Evolutionary conservation across 2,113 vertebrate genomes (phyloP), one percentile per base, ranked within the genome.

Genomic region (Verasper variegatus): DNA sequence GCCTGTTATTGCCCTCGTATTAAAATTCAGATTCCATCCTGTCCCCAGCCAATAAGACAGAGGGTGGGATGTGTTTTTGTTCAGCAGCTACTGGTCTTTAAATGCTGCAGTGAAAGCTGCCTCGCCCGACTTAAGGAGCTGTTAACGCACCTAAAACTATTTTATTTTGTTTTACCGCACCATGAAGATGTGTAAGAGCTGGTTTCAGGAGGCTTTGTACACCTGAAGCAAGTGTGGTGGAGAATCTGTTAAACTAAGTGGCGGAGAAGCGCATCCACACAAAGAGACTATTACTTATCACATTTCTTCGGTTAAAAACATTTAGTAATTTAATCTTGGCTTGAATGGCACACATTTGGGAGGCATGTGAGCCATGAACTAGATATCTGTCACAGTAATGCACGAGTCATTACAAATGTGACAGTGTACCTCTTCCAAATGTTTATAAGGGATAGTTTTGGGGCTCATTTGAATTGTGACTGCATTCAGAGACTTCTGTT

Each of bases 1-100:
- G 1, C 57, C 31, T 77, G 14, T 76, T 82, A 78, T 77, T 81
- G 1, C 14, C 66, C 60, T 79, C 82, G 81, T 73, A 86, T 84
- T 82, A 73, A 83, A 88, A 87, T 78, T 72, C 37, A 1, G 47
- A 78, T 75, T 45, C 6, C 15, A 26, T 64, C 35, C 27, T 20
- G 42, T 82, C 65, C 56, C 58, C 27, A 67, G 76, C 35, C 62
- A 84, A 69, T 79, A 47, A 66, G 65, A 75, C 17, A n/a, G 49
- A n/a, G 17, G 49, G 18, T n/a, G 49, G 20, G 49, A 47, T 72
- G 42, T 66, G 63, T 70, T 79, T 80, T 56, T 76, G 61, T 68
- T 79, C 23, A 40, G 63, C 27, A 40, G 62, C 65, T 80, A 54
- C n/a, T 68, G n/a, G 57, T 76, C 55, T 82, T 54, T 62, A 71